Evolutionary conservation across 2,797 vertebrate species (phyloP), one percentile per base, ranked within the genome.

Genomic region (Lacerta bilineata): DNA sequence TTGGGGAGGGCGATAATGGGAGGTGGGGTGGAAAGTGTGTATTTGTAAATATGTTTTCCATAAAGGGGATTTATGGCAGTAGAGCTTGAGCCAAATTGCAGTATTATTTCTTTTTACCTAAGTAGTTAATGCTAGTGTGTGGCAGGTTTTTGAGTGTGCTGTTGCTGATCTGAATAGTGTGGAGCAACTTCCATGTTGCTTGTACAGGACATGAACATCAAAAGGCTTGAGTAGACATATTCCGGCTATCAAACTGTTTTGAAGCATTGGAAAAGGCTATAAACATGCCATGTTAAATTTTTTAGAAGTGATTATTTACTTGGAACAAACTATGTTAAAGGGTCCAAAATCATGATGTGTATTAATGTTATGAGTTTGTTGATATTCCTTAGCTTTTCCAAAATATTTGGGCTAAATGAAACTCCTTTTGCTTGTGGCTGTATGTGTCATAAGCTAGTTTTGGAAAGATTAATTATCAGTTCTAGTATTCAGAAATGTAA

Each of bases 41-140:
- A 64, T 83, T 82, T 76, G 59, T 13, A 93, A 90, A 90, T 88
- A 46, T 41, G 27, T 91, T 93, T 81, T 7, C 15, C 66, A 13
- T 90, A 93, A 93, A 88, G 46, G 68, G 85, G 6, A 61, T 76
- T 93, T 90, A 68, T 90, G 80, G 88, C 81, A 90, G 43, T 36
- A 78, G 88, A 88, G 90, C 20, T 90, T 46, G 27, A 88, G 8
- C 55, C 84, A 71, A 89, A 89, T 50, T 89, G 13, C 75, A 43
- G n/a, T 66, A 39, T 78, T 91, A 46, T 0, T 94, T 86, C 5
- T 33, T 90, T 90, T 46, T 46, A 77, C 90, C 50, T 88, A 11
- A 59, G 55, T 83, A 84, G 41, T 82, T 89, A 59, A 87, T 86
- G 85, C 43, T 77, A 85, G 59, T 2, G 3, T 50, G 2, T 1